Evolutionary conservation across 2,797 vertebrate species (phyloP).

Genomic region (Argya squamiceps): DNA sequence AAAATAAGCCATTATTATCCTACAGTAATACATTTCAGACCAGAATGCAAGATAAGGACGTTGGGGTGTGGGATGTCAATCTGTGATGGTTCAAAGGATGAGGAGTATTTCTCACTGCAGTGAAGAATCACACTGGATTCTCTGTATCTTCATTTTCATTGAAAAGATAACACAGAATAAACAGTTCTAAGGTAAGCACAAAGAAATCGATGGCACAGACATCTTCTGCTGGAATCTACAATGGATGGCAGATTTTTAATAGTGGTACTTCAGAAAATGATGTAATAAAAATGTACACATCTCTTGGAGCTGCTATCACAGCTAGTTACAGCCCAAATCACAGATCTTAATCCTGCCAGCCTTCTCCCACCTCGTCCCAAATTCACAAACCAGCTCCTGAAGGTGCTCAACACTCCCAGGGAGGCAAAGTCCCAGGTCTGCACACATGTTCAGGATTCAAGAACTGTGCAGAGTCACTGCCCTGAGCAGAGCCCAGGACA

Average conservation of each 20-base stretch:
- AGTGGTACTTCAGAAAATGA: neutral
- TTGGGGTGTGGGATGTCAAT: neutral
- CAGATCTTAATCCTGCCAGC: neutral
- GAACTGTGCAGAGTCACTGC: neutral
- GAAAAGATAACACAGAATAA: neutral
- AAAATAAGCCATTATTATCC: slow-evolving; percentile 1
- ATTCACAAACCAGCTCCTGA: fast-evolving
- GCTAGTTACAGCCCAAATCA: neutral
- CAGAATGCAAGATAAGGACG: neutral
- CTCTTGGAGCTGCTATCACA: neutral
- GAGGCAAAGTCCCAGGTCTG: fast-evolving
- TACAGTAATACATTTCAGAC: neutral
- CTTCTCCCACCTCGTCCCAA: fast-evolving
- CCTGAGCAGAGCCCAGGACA: neutral
- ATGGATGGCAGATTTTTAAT: neutral
- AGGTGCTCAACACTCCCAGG: fast-evolving
- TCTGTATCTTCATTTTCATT: neutral
- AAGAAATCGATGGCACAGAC: neutral
- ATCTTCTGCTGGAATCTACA: neutral
- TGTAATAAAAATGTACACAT: neutral
- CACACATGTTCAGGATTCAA: neutral
- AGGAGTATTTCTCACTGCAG: neutral
- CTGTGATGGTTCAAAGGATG: neutral
- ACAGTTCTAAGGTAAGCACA: neutral
- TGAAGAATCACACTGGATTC: neutral